Evolutionary conservation across 1,140 invertebrate genomes (phyloP), one percentile per base, ranked within the genome.

Genomic region (Danaus plexippus): DNA sequence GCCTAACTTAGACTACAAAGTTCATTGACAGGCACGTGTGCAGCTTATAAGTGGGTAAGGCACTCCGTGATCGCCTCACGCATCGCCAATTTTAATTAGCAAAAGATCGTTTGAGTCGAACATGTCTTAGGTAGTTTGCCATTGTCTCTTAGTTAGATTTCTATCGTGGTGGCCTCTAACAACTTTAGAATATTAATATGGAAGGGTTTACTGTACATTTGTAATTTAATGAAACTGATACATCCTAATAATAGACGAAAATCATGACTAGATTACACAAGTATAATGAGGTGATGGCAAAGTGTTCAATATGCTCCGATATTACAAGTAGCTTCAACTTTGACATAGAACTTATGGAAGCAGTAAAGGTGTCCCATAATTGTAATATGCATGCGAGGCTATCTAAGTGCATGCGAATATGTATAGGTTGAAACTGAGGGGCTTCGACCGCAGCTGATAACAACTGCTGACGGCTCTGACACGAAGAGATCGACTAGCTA

Each of bases 11-110:
- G 70, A 70, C 61, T 71, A 67, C 70, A 77, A 73, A 81, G 83
- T 87, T 85, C 83, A 85, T 85, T 87, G 83, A 85, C 83, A 82
- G 83, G 76, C 79, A 80, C 81, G 83, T 85, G 80, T 80, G 79
- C 72, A 77, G 80, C 73, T 76, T 86, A 76, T 78, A 80, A 76
- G 75, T 78, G 73, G 70, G 71, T 80, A 81, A 80, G 75, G 67
- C 71, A 77, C 66, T 79, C 69, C 66, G 67, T 75, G 74, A 71
- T 82, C 79, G 77, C 62, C 71, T 82, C 75, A 82, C 78, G 83
- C 80, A 85, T 62, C 66, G 73, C 77, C 81, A 86, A 83, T 85
- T 82, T 83, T 85, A 86, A 86, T 83, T 85, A 85, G 77, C 68
- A 68, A 75, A 77, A 77, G 79, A 83, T 86, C 71, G 72, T 62